Conservation (phyloP, 2,797 vertebrate genomes). For the Corythornis leucogaster region DNA sequence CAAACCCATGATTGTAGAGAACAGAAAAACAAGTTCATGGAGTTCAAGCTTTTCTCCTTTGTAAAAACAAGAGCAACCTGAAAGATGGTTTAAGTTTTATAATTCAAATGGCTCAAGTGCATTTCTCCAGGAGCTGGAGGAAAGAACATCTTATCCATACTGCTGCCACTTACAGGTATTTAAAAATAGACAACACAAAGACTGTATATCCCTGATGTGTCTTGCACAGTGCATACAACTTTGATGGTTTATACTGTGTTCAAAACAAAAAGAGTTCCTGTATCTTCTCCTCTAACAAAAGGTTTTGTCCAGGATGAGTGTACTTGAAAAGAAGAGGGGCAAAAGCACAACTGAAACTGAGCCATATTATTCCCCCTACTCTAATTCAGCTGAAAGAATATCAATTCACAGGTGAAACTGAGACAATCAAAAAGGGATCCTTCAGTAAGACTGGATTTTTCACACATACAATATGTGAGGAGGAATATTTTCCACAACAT, state of each 20-base stretch:
- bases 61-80: conserved; percentile 8
- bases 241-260: conserved; percentile 52
- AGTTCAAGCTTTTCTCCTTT: conserved; percentile 21
- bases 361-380: conserved; percentile 35
- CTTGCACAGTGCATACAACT: conserved; percentile 39
- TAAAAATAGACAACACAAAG: conserved; percentile 51
- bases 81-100: conserved; percentile 17
- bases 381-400: conserved; percentile 39
- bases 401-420: conserved; percentile 10
- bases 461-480: not conserved
- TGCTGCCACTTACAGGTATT: not conserved
- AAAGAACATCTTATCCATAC: conserved; percentile 38
- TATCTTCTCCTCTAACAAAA: conserved; percentile 54
- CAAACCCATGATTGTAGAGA: not conserved
- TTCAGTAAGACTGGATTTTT: conserved; percentile 38
- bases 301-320: conserved; percentile 51
- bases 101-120: conserved; percentile 19
- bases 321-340: conserved; percentile 46
- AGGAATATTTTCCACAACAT: conserved; percentile 5
- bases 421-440: conserved; percentile 30
- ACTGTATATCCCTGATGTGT: conserved; percentile 45
- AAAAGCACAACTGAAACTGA: conserved; percentile 55
- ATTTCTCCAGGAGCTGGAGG: conserved; percentile 29
- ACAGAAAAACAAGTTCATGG: not conserved
- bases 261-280: conserved; percentile 54